These are phyloP conservation scores for Philopedon plagiatum DNA, from an alignment of 2,888 invertebrate genomes.

Conservation along the genomic window DNA sequence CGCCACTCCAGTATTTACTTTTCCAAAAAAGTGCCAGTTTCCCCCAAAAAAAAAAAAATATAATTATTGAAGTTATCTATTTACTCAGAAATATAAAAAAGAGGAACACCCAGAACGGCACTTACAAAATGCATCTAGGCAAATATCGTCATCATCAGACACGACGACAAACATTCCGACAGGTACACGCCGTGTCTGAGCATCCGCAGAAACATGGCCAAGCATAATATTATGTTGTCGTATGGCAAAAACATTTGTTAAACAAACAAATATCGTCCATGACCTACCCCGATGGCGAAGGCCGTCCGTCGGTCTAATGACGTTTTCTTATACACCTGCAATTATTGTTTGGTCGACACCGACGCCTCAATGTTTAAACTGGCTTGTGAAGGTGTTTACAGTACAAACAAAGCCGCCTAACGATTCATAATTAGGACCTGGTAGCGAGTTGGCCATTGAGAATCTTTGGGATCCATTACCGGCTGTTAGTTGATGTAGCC, in stretches of 20 bases:
- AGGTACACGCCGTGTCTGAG: conserved; percentile 17
- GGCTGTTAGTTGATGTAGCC: not conserved
- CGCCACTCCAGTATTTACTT: too few species aligned
- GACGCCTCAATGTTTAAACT: conserved; percentile 63
- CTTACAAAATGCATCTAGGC: conserved; percentile 5
- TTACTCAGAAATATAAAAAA: too few species aligned
- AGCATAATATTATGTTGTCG: conserved; percentile 39
- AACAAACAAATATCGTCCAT: conserved; percentile 42
- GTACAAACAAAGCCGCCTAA: conserved; percentile 65
- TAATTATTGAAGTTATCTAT: too few species aligned
- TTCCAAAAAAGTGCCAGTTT: too few species aligned
- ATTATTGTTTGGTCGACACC: conserved; percentile 30
- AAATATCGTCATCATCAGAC: conserved; percentile 31
- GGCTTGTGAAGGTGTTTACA: conserved; percentile 66
- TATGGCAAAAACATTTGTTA: conserved; percentile 39
- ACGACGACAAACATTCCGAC: conserved; percentile 30
- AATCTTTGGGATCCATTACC: conserved; percentile 26
- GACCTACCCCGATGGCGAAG: conserved; percentile 41
- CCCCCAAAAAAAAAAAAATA: too few species aligned
- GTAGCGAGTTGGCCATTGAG: conserved; percentile 18
- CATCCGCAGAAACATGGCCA: conserved; percentile 34
- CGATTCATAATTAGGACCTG: conserved; percentile 63
- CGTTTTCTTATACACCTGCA: conserved; percentile 35
- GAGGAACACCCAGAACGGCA: too few species aligned
- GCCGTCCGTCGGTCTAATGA: conserved; percentile 25